phyloP scores from a whole-genome alignment of 30 jellyfish, hydroid and myxozoan genomes.

The Euphysa ruthae region DNA sequence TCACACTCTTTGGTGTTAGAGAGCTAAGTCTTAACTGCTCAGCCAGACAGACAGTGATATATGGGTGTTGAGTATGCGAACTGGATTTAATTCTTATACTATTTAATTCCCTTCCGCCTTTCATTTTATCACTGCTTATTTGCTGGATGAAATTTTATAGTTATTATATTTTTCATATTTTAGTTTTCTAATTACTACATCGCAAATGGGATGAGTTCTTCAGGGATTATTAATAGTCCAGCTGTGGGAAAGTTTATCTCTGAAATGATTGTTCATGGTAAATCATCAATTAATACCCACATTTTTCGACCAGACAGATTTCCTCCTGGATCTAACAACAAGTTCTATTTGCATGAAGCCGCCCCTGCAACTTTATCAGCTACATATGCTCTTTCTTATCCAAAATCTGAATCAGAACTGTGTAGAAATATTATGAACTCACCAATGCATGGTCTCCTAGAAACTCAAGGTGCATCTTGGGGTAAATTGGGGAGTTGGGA shows the following conservation, averaged over 20 bases:
- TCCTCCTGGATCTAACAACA: constrained; percentile 51
- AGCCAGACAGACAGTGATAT: too few species aligned
- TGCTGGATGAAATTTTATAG: not conserved
- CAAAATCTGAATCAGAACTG: constrained; percentile 9
- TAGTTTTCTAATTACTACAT: constrained; percentile 65
- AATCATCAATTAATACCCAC: constrained; percentile 28
- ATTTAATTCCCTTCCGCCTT: too few species aligned
- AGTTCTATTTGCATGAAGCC: constrained; percentile 37
- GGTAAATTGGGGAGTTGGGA: constrained; percentile 73
- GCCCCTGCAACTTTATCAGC: constrained; percentile 26
- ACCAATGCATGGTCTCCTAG: constrained; percentile 42
- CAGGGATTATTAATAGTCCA: constrained; percentile 54
- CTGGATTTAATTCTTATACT: not conserved
- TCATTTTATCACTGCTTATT: too few species aligned
- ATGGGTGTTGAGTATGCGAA: too few species aligned
- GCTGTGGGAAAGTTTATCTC: constrained; percentile 63
- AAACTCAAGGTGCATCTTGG: constrained; percentile 61
- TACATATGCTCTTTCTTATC: constrained; percentile 41
- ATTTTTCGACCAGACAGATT: constrained; percentile 42
- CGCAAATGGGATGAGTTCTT: constrained; percentile 78
- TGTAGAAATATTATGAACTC: constrained; percentile 58
- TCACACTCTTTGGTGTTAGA: too few species aligned
- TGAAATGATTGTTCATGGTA: constrained; percentile 51
- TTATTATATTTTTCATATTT: not conserved
- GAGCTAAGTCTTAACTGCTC: too few species aligned